Evolutionary conservation across 2,797 vertebrate species (phyloP).

Genomic region (Poecilia wingei): DNA sequence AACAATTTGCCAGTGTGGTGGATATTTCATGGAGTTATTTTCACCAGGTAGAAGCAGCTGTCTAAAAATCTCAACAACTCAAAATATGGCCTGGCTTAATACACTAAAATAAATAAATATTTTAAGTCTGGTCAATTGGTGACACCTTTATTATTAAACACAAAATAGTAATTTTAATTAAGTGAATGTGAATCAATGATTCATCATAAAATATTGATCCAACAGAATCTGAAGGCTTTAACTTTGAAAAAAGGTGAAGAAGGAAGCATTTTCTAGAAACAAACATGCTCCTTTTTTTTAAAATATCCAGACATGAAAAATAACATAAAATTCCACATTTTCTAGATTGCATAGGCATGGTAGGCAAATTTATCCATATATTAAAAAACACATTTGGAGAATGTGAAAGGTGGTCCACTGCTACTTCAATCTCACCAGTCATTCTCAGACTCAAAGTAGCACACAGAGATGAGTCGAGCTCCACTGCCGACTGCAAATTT

Average conservation of each 20-base stretch:
- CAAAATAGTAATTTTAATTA: not conserved
- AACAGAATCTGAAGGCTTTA: not conserved
- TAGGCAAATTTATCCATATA: not conserved
- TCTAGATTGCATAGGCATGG: not conserved
- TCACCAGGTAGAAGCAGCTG: not conserved
- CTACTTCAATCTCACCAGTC: conserved; percentile 87
- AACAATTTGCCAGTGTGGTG: not conserved
- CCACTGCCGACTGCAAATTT: conserved; percentile 98
- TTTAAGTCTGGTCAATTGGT: not conserved
- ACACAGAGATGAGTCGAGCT: conserved; percentile 96
- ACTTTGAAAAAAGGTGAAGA: not conserved
- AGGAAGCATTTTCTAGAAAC: not conserved
- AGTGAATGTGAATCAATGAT: not conserved
- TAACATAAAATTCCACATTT: not conserved
- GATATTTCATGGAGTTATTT: not conserved
- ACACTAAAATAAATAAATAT: not conserved
- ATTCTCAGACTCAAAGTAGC: conserved; percentile 99
- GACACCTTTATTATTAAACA: not conserved
- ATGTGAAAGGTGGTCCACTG: not conserved
- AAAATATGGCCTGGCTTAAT: not conserved
- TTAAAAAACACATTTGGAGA: not conserved
- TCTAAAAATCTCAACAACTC: not conserved
- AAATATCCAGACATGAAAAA: not conserved
- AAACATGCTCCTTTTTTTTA: not conserved
- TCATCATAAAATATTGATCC: not conserved